Evolutionary conservation across 2,797 vertebrate genomes (phyloP).

Genomic region (Bradypodion pumilum): DNA sequence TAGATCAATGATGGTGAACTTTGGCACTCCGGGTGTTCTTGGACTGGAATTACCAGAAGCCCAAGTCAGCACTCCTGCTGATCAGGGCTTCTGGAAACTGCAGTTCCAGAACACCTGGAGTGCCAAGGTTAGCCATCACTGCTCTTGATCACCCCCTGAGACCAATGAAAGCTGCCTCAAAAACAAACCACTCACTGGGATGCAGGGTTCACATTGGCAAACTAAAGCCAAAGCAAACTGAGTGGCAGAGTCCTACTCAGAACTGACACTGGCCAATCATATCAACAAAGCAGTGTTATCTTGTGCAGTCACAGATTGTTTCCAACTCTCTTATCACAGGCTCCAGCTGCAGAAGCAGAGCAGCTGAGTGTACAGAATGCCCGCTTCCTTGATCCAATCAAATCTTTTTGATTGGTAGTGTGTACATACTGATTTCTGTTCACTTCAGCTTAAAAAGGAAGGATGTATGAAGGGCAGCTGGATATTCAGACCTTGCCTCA

Average conservation of each 20-base stretch:
- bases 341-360: not conserved
- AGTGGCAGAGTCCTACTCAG: not conserved
- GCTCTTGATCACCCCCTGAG: not conserved
- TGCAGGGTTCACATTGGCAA: not conserved
- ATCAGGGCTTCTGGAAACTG: too few relatives aligned
- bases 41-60: not conserved
- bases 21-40: not conserved
- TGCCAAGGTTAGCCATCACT: not conserved
- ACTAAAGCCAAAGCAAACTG: not conserved
- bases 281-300: not conserved
- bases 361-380: not conserved
- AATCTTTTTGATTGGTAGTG: not conserved
- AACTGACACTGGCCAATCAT: not conserved
- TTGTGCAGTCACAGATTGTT: not conserved
- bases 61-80: too few relatives aligned
- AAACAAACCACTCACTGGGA: not conserved
- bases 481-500: not conserved
- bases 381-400: not conserved
- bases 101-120: not conserved
- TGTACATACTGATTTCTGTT: not conserved
- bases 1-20: not conserved
- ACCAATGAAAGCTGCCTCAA: too few relatives aligned
- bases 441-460: not conserved
- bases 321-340: not conserved
- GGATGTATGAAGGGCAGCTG: not conserved